Evolutionary conservation across 2,888 invertebrate genomes (phyloP).

Genomic region (Uropetala carovei): DNA sequence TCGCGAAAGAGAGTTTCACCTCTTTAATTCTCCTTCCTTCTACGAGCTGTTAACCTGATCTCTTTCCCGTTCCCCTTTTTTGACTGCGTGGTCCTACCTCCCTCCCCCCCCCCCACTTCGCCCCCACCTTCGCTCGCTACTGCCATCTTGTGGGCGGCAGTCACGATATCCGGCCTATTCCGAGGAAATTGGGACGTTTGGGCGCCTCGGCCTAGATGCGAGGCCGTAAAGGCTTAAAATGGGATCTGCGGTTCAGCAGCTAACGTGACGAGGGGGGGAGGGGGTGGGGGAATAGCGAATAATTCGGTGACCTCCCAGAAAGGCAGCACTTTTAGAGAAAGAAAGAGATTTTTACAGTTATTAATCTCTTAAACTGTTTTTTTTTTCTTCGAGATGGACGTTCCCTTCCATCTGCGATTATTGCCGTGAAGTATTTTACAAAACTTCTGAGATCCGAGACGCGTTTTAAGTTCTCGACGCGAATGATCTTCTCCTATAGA

Average conservation of each 20-base stretch:
- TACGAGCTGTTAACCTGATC: neutral
- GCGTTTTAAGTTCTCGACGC: too few relatives aligned
- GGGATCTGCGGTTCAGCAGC: neutral
- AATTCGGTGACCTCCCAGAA: too few relatives aligned
- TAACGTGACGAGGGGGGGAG: neutral
- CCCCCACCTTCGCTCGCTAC: neutral
- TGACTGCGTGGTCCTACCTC: neutral
- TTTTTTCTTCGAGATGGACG: too few relatives aligned
- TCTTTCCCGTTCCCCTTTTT: neutral
- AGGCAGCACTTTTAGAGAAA: too few relatives aligned
- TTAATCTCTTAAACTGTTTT: too few relatives aligned
- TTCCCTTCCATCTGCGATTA: too few relatives aligned
- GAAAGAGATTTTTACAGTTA: too few relatives aligned
- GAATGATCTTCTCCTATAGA: too few relatives aligned
- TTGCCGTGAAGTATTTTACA: too few relatives aligned
- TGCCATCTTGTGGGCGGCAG: constrained; percentile 44
- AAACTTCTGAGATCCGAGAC: too few relatives aligned
- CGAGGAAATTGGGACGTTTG: constrained; percentile 32
- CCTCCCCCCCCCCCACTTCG: neutral
- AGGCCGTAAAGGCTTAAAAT: neutral
- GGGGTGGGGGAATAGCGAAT: neutral
- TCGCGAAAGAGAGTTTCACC: too few relatives aligned
- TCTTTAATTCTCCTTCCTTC: neutral
- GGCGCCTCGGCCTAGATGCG: neutral
- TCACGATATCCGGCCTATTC: constrained; percentile 39